Evolutionary conservation across 2,888 invertebrate species (phyloP).

Genomic region (Tetanocera ferruginea): DNA sequence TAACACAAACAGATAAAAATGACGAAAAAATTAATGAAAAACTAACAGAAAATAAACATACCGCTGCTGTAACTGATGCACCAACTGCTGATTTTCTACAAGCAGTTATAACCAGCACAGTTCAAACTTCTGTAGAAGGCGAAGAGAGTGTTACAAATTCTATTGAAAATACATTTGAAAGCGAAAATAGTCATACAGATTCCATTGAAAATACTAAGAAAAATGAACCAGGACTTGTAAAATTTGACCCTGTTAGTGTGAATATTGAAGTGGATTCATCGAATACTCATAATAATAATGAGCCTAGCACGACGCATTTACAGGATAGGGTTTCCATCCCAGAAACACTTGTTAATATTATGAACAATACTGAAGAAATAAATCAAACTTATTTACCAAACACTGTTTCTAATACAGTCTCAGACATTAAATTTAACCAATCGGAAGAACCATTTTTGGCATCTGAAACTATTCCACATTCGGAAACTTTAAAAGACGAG

Average conservation of each 20-base stretch:
- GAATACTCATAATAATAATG: neutral
- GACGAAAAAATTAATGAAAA: neutral
- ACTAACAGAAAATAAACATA: neutral
- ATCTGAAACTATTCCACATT: too few species aligned
- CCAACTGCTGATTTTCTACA: neutral
- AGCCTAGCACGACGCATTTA: neutral
- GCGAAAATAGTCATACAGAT: neutral
- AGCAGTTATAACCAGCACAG: neutral
- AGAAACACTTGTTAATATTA: neutral
- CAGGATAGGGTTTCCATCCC: neutral
- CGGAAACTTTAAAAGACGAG: too few species aligned
- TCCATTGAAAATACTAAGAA: too few species aligned
- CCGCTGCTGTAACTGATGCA: neutral
- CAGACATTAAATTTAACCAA: too few species aligned
- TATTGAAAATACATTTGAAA: neutral
- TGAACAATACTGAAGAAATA: too few species aligned
- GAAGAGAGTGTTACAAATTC: too few species aligned
- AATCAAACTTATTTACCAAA: too few species aligned
- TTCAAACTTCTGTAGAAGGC: neutral
- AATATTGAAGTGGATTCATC: neutral
- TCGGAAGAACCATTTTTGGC: too few species aligned
- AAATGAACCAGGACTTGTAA: too few species aligned
- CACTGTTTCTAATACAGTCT: too few species aligned
- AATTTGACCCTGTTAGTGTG: neutral
- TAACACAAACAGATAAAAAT: neutral